Evolutionary conservation across 1,140 invertebrate species (phyloP), one percentile per base, ranked within the genome.

Genomic region (Lepidostoma basale): DNA sequence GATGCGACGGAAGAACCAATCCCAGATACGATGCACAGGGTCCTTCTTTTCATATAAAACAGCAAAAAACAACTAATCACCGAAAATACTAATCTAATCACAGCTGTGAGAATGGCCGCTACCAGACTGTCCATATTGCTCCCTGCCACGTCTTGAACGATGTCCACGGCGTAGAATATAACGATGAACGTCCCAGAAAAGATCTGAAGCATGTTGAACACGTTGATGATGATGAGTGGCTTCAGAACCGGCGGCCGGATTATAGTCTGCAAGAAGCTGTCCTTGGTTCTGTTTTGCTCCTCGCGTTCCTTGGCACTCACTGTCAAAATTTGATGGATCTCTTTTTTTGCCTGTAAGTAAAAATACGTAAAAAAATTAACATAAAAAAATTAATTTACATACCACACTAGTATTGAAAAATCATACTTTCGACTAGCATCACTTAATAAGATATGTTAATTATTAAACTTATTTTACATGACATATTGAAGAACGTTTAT

Each of bases 151-250:
- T 86, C 83, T 5, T 81, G 76, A 1, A 91, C 75, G 36, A 92
- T 87, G 62, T 90, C 87, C 0, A 91, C 88, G 1, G 89, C 90
- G 69, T 91, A 91, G 76, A 91, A 91, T 47, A 92, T 87, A 28
- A 91, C 83, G 1, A 91, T 80, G 69, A 89, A 92, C 1, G 89
- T 90, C 58, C 90, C 90, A 3, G 88, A 88, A 1, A 89, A 77
- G 68, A 90, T 87, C 75, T 91, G 89, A 39, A 91, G 79, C 58
- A 89, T 74, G 72, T 88, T 90, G 77, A 92, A 91, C 0, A 87
- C 76, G 67, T 88, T 88, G 63, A 91, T 88, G 18, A 92, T 88
- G 6, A 89, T 74, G 22, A 92, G 78, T 0, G 90, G 90, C 73
- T 91, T 91, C 0, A 89, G 72, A 0, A 90, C 86, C n/a, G 85